These are phyloP conservation scores for Hesperia comma DNA, from an alignment of 2,888 invertebrate genomes.

Conservation along the genomic window DNA sequence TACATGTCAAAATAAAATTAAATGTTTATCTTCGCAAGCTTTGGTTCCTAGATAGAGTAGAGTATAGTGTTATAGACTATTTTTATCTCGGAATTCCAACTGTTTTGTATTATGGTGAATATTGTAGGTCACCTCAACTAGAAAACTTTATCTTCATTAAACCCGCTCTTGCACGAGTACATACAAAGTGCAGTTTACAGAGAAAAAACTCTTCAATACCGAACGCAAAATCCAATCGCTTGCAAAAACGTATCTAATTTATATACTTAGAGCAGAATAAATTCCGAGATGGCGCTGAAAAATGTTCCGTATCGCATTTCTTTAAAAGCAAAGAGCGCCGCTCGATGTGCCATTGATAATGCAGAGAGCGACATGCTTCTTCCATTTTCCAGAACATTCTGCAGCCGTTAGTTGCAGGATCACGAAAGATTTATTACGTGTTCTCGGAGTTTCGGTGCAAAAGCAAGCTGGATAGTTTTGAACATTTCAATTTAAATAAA, in stretches of 20 bases:
- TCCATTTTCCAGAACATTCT: conserved; percentile 12
- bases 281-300: neutral
- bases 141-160: no score
- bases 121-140: no score
- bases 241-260: neutral
- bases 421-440: conserved; percentile 13
- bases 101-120: no score
- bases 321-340: neutral
- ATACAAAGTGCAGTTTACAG: no score
- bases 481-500: no score
- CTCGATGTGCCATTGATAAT: conserved; percentile 4
- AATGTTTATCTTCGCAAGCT: no score
- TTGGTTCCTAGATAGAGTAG: no score
- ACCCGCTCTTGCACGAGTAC: no score
- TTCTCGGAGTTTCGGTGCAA: neutral
- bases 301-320: neutral
- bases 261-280: neutral
- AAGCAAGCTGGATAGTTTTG: neutral
- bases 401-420: neutral
- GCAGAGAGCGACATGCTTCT: neutral
- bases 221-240: neutral
- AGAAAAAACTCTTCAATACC: neutral
- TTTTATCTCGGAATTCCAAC: no score
- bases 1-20: no score
- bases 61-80: no score